Conservation (phyloP, 2,888 invertebrate species). For the Pachycephus smyrnensis region DNA sequence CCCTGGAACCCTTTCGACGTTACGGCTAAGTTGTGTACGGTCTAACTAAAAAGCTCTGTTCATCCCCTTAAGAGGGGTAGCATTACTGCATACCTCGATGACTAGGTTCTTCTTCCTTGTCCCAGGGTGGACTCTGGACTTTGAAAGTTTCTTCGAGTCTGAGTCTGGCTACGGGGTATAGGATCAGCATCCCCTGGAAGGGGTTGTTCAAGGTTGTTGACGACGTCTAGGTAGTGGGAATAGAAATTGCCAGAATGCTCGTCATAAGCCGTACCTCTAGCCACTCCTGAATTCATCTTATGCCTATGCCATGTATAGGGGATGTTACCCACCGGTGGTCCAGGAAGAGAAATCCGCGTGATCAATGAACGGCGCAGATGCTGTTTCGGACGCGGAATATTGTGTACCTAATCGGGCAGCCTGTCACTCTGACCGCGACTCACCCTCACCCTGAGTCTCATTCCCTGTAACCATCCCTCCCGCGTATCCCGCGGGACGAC, state of each 20-base stretch:
- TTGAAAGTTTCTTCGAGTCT: background rate
- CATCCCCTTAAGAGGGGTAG: background rate
- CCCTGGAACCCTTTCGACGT: background rate
- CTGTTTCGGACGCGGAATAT: slow-evolving; percentile 61
- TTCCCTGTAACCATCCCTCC: slow-evolving; percentile 22
- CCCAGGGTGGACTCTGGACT: background rate
- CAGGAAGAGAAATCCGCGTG: slow-evolving; percentile 33
- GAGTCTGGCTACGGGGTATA: background rate
- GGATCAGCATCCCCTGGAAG: background rate
- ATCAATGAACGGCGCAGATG: slow-evolving; percentile 66
- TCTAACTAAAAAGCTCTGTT: background rate
- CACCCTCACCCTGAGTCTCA: slow-evolving; percentile 18
- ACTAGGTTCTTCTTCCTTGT: background rate
- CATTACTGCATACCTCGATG: background rate
- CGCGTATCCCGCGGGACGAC: slow-evolving; percentile 50
- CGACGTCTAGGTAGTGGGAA: background rate
- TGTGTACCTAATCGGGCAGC: slow-evolving; percentile 66
- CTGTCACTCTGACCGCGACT: slow-evolving; percentile 65
- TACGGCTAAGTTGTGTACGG: background rate
- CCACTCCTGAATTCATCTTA: background rate
- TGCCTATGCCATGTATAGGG: background rate
- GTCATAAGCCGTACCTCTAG: background rate
- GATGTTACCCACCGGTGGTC: background rate
- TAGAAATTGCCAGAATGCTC: background rate
- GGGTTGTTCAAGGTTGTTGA: too few species aligned